Evolutionary conservation across 1,140 invertebrate genomes (phyloP), one percentile per base, ranked within the genome.

Genomic region (Platyscapa corneri): DNA sequence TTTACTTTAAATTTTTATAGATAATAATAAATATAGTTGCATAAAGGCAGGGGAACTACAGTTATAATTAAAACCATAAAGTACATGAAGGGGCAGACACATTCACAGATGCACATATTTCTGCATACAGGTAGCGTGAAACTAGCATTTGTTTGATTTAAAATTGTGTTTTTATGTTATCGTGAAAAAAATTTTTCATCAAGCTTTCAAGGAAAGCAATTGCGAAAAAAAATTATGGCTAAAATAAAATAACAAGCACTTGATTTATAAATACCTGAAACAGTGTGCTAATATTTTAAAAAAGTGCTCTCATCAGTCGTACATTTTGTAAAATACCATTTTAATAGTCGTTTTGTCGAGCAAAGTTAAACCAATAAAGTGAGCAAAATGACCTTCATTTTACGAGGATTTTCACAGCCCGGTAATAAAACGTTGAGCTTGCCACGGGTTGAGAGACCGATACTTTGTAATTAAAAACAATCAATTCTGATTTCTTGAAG

Each of bases 391-490:
- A 76, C 46, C 46, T 30, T 49, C 42, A 53, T 76, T 76, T 76
- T 32, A 53, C 30, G 75, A 53, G 30, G n/a, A 34, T 53, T 53
- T 53, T 76, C n/a, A 53, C 46, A 76, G 46, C 46, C 34, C 5
- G 16, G 75, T 46, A 76, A 76, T 76, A 76, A 76, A 76, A 76
- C 14, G 46, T 32, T 3, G 27, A 53, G 5, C 42, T 49, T 30
- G 46, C 1, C n/a, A 53, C 75, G 6, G 5, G 30, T 32, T 53
- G 75, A 76, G 18, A 76, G n/a, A 53, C 30, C 30, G 75, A 70
- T 30, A 18, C 49, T 75, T 46, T 53, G 42, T 78, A 78, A 84
- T 84, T 77, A 67, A 84, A 83, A 84, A 78, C 75, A 67, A 84
- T 84, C 39, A 84, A 67, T 84, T 77, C 42, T 53, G 74, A 77